These are phyloP conservation scores for Parthenolecanium corni DNA, from an alignment of 2,888 invertebrate genomes.

Conservation along the genomic window DNA sequence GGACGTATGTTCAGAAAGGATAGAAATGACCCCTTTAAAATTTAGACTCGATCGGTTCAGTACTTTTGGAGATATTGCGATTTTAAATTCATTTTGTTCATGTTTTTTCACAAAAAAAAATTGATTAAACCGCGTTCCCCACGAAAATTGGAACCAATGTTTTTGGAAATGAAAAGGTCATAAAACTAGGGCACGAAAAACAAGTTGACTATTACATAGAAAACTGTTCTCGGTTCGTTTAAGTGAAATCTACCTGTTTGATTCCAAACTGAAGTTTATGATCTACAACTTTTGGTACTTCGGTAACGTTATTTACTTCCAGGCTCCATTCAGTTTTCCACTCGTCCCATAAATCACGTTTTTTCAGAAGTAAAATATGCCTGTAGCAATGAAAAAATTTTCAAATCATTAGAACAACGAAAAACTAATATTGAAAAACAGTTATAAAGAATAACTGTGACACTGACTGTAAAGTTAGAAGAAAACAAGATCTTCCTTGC, in stretches of 20 bases:
- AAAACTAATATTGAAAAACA: slow-evolving; percentile 9
- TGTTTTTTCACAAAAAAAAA: too few species aligned
- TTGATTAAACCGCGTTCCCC: too few species aligned
- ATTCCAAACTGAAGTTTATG: slow-evolving; percentile 57
- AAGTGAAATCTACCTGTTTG: slow-evolving; percentile 50
- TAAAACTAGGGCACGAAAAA: too few species aligned
- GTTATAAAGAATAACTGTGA: slow-evolving; percentile 9
- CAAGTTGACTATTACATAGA: too few species aligned
- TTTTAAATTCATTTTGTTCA: too few species aligned
- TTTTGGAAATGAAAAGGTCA: too few species aligned
- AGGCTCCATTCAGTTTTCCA: slow-evolving; percentile 69
- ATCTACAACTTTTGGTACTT: slow-evolving; percentile 48
- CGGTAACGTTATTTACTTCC: slow-evolving; percentile 58
- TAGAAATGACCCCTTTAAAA: too few species aligned
- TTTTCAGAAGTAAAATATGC: slow-evolving; percentile 59
- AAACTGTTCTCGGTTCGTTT: background rate
- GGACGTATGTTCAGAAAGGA: too few species aligned
- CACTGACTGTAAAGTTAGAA: slow-evolving; percentile 56
- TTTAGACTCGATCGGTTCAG: too few species aligned
- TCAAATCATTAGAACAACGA: slow-evolving; percentile 16
- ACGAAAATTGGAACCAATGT: too few species aligned
- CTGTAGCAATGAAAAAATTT: too few species aligned
- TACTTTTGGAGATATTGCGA: too few species aligned
- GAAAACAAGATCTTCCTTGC: slow-evolving; percentile 52
- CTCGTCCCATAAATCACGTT: slow-evolving; percentile 54